Base-by-base conservation (phyloP, 2,113 vertebrate species). In the Glaucidium brasilianum region DNA sequence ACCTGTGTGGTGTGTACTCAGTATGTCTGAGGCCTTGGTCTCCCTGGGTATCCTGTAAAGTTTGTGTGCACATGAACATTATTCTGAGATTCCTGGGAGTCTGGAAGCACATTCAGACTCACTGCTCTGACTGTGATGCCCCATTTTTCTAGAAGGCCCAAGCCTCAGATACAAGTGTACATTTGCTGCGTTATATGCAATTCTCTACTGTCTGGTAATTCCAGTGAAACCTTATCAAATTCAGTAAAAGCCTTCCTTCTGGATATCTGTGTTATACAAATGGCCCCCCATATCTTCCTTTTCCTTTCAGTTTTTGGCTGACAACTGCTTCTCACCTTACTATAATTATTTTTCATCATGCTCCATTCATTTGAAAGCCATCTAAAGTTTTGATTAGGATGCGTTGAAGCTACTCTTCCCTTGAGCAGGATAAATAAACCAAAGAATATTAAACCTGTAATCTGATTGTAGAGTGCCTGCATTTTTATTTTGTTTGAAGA, bases 401-500 rank as follows among this genome's bases (percentile, higher is more conserved):
- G 26, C 49, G 49, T 5, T 76, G 75, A 93, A 94, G 16, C 6
- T 85, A 43, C 35, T 85, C 22, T 63, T 88, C 11, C 25, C 39
- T 45, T 88, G 32, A 73, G 30, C 34, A 69, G 19, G 18, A 67
- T 88, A 94, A 82, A 85, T 64, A 85, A 78, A 78, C 45, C 76
- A 45, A 37, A 77, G 25, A 75, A 60, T 92, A 88, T 64, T 88
- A 90, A 95, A 75, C 43, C 16, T 75, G 34, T 55, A 94, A 79
- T 85, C 85, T 95, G 86, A 86, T 71, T 91, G 72, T 50, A 55
- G n/a, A 41, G 6, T 45, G n/a, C 17, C 25, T 94, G 22, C 25
- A 88, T 76, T 92, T 91, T 90, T 60, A 21, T 88, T 92, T 88
- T 78, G 27, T 83, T 60, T 85, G 79, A 76, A 92, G 53, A 85